Percentiles rank a stretch among this genome's conserved stretches.
Evolutionary conservation across 2,113 vertebrate species (phyloP).

Genomic region (Atherinomorus stipes): DNA sequence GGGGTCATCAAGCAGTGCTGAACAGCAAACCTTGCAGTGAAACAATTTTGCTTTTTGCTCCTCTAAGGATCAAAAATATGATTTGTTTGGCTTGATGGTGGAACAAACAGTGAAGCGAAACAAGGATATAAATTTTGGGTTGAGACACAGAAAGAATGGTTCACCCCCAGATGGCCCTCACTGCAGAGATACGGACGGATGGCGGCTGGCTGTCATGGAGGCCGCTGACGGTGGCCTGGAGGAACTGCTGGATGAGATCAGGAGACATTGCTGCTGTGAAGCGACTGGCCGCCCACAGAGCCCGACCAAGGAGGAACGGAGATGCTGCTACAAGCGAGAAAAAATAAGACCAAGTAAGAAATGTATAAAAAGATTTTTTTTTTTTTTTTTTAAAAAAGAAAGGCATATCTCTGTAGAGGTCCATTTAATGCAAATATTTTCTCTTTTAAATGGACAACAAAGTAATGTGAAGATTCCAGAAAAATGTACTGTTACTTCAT

Average conservation of each 20-base stretch:
- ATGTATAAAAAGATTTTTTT: neutral
- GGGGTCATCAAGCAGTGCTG: too few relatives aligned
- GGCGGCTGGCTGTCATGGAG: slow-evolving; percentile 94
- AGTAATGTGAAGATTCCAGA: too few relatives aligned
- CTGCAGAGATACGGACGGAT: slow-evolving; percentile 95
- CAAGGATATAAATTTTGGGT: neutral
- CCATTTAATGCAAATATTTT: too few relatives aligned
- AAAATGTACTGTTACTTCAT: too few relatives aligned
- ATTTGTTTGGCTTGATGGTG: neutral
- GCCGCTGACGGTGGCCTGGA: slow-evolving; percentile 97
- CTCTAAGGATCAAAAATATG: too few relatives aligned
- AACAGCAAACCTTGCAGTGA: too few relatives aligned
- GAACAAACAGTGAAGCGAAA: neutral
- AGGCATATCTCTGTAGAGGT: neutral
- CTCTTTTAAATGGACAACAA: neutral
- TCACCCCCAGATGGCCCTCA: slow-evolving; percentile 98
- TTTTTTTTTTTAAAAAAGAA: too few relatives aligned
- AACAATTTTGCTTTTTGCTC: too few relatives aligned
- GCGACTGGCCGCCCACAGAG: slow-evolving; percentile 96
- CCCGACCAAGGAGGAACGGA: slow-evolving; percentile 94
- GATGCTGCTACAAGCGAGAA: slow-evolving; percentile 80
- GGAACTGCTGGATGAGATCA: slow-evolving; percentile 97
- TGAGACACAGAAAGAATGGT: slow-evolving; percentile 30
- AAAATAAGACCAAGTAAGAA: neutral
- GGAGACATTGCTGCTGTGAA: slow-evolving; percentile 98